Evolutionary conservation across 2,888 invertebrate species (phyloP).

Genomic region (Xestia rhomboidea): DNA sequence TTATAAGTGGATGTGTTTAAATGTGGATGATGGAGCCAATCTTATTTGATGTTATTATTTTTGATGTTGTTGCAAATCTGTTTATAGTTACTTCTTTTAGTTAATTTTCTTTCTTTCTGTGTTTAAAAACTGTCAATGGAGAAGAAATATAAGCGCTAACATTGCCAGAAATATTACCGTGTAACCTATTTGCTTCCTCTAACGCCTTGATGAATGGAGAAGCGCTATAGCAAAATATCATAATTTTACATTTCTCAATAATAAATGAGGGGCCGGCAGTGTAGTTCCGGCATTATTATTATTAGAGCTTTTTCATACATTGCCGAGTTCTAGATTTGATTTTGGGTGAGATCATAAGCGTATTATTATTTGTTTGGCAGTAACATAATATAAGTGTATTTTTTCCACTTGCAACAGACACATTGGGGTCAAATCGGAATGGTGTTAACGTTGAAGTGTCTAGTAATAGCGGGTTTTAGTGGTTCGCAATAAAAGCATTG

Average conservation of each 20-base stretch:
- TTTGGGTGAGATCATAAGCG: constrained; percentile 58
- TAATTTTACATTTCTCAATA: constrained; percentile 49
- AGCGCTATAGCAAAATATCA: constrained; percentile 23
- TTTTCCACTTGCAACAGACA: constrained; percentile 51
- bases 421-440: constrained; percentile 59
- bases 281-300: constrained; percentile 59
- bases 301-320: constrained; percentile 48
- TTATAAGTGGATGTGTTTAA: constrained; percentile 58
- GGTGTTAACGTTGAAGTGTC: constrained; percentile 49
- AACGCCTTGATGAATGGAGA: constrained; percentile 56
- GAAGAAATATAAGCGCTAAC: constrained; percentile 39
- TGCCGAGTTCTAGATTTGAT: constrained; percentile 57
- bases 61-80: constrained; percentile 43
- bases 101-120: constrained; percentile 35
- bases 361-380: constrained; percentile 58
- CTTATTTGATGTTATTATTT: constrained; percentile 63
- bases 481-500: constrained; percentile 55
- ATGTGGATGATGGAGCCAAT: constrained; percentile 57
- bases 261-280: constrained; percentile 53
- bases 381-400: constrained; percentile 45
- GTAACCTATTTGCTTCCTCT: constrained; percentile 55
- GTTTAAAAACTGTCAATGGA: constrained; percentile 50
- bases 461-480: constrained; percentile 51
- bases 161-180: constrained; percentile 51
- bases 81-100: constrained; percentile 31